A percentile compares a stretch with the other conserved stretches of the same genome.
Conservation (phyloP, 2,113 vertebrate species). For the Oreotrochilus melanogaster region DNA sequence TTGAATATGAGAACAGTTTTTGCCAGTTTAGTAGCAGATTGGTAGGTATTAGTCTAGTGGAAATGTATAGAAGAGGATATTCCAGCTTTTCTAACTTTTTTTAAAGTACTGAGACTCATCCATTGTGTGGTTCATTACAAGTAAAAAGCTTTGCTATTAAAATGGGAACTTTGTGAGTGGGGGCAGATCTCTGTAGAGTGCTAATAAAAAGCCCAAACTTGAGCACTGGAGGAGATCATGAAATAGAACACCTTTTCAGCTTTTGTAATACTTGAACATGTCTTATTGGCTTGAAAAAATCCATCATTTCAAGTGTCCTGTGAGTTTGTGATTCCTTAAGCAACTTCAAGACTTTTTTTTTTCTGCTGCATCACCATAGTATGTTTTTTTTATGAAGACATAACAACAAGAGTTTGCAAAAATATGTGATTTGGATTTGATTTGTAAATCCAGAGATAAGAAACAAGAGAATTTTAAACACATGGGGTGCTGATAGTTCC, state of each 20-base stretch:
- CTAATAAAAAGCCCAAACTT: not conserved
- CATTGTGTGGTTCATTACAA: rapidly evolving
- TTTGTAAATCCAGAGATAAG: not conserved
- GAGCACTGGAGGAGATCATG: not conserved
- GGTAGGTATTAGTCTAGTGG: not conserved
- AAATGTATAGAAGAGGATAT: not conserved
- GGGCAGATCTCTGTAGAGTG: not conserved
- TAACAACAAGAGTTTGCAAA: not conserved
- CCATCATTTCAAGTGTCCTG: not conserved
- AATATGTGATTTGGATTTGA: not conserved
- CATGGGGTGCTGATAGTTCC: not conserved
- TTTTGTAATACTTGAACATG: not conserved
- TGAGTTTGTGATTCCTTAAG: not conserved
- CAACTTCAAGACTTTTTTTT: too few relatives aligned
- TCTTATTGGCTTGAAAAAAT: not conserved
- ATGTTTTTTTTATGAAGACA: not conserved
- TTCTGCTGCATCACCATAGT: not conserved
- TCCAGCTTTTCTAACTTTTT: not conserved
- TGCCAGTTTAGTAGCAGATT: not conserved
- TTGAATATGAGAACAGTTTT: not conserved
- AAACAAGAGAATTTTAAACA: not conserved
- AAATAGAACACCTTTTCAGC: not conserved
- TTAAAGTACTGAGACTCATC: not conserved
- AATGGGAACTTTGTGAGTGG: not conserved
- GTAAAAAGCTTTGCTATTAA: not conserved